Evolutionary conservation across 2,888 invertebrate species (phyloP).

Genomic region (Stenchaetothrips biformis): DNA sequence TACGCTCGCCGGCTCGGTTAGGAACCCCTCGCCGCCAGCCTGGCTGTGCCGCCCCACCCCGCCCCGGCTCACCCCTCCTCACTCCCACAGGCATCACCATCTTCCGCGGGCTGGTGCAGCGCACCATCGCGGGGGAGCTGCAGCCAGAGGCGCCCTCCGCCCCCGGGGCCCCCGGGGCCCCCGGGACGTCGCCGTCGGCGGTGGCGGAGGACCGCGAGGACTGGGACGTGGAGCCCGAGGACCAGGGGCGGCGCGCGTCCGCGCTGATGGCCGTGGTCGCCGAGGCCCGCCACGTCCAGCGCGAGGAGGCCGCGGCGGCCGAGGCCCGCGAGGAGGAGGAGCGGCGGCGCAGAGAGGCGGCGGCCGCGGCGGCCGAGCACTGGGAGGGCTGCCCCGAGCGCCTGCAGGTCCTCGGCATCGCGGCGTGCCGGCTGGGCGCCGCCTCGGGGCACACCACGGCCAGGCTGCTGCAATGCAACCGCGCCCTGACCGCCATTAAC

Average conservation of each 20-base stretch:
- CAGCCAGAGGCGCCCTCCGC: not conserved
- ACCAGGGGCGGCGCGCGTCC: not conserved
- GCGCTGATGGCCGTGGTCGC: not conserved
- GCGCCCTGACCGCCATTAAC: not conserved
- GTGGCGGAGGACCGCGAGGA: not conserved
- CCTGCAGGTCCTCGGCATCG: not conserved
- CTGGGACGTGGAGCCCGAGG: constrained; percentile 10
- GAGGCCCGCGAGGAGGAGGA: not conserved
- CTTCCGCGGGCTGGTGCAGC: constrained; percentile 6
- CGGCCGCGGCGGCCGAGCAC: constrained; percentile 9
- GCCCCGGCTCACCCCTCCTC: not conserved
- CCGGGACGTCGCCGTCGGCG: not conserved
- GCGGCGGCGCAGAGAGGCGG: not conserved
- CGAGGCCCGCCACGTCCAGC: constrained; percentile 6
- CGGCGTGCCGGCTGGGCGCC: not conserved
- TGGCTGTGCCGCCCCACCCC: too few species aligned
- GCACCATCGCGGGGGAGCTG: constrained; percentile 1
- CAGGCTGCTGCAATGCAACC: not conserved
- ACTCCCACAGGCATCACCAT: constrained; percentile 3
- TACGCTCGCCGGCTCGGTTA: too few species aligned
- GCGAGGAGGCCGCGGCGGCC: not conserved
- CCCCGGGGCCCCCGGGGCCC: not conserved
- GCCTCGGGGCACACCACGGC: not conserved
- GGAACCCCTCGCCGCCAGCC: too few species aligned
- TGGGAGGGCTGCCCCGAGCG: constrained; percentile 15